Conservation (phyloP, 1,140 invertebrate genomes). For the Adelges cooleyi region DNA sequence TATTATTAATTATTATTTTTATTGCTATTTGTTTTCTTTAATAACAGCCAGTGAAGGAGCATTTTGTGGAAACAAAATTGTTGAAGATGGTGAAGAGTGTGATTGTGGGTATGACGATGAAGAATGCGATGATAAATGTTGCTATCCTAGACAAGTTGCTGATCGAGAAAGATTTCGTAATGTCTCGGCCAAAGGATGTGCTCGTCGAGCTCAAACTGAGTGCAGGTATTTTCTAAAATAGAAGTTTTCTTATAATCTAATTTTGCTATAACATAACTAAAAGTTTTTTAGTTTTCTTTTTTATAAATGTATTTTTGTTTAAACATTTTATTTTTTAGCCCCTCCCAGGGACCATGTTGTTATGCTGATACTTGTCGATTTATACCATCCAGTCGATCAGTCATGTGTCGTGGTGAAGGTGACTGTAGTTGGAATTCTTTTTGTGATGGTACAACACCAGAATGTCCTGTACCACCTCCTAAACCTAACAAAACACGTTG, state of each 20-base stretch:
- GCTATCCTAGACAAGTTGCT: constrained; percentile 72
- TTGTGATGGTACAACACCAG: constrained; percentile 73
- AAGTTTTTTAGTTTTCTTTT: neutral
- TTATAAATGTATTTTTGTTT: neutral
- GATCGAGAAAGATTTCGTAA: constrained; percentile 57
- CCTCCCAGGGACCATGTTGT: constrained; percentile 94
- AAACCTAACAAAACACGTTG: constrained; percentile 72
- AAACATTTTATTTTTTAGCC: constrained; percentile 47
- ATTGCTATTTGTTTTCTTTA: neutral
- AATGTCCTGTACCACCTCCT: constrained; percentile 69
- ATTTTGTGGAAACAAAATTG: constrained; percentile 98
- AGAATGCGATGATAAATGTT: constrained; percentile 89
- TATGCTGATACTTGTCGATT: constrained; percentile 68
- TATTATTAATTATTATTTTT: neutral
- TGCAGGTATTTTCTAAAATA: constrained; percentile 70
- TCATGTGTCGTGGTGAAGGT: constrained; percentile 68
- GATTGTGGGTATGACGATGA: constrained; percentile 93
- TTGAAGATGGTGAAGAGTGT: constrained; percentile 94
- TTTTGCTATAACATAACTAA: neutral
- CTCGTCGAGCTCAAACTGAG: constrained; percentile 58
- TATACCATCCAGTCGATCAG: constrained; percentile 48
- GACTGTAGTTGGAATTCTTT: constrained; percentile 76
- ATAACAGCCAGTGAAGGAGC: constrained; percentile 69
- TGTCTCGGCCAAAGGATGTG: constrained; percentile 53
- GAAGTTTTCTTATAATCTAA: neutral